Base-by-base conservation (phyloP, 2,797 vertebrate species). In the Eurystomus glaucurus region DNA sequence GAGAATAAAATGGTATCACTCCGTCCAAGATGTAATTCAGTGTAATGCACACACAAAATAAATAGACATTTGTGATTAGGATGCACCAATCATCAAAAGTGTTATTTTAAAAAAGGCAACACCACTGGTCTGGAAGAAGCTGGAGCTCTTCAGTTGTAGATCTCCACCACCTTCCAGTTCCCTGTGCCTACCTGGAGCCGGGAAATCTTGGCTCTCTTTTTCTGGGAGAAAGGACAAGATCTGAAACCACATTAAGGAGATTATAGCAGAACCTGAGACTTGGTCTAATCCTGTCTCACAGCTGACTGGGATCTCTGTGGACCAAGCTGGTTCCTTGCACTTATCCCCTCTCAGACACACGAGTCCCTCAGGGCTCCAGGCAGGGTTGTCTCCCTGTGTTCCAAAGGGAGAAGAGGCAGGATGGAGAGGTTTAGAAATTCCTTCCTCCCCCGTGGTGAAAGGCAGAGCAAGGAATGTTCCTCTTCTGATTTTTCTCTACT, bases 351-450 rank as follows among this genome's bases (percentile, higher is more conserved):
- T 17, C 28, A 71, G 15, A 2, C 45, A 29, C 0, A 0, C 15
- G 4, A 4, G 15, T 75, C 26, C 35, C 26, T 78, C 0, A 0
- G 4, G 18, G 51, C 9, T 18, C 10, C 0, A 0, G 18, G 6
- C 45, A 82, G 52, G 90, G 14, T n/a, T 28, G 19, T 39, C 7
- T 48, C n/a, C 17, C n/a, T 48, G 7, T 57, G 14, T 28, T 13
- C 18, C 2, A 2, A 68, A 68, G 39, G n/a, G 21, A 62, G 33
- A 77, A 62, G 8, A 13, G 15, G 23, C 51, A 81, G 50, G 52
- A 60, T 9, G 33, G 15, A 66, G 52, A 77, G 11, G 18, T n/a
- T 84, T 66, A 46, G 87, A 78, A 62, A 29, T 55, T 46, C 26
- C 7, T 31, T 5, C 14, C 4, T 46, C 6, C 4, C 4, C 14